Base-by-base conservation (phyloP, 2,113 vertebrate genomes). In the Cyprinus carpio region DNA sequence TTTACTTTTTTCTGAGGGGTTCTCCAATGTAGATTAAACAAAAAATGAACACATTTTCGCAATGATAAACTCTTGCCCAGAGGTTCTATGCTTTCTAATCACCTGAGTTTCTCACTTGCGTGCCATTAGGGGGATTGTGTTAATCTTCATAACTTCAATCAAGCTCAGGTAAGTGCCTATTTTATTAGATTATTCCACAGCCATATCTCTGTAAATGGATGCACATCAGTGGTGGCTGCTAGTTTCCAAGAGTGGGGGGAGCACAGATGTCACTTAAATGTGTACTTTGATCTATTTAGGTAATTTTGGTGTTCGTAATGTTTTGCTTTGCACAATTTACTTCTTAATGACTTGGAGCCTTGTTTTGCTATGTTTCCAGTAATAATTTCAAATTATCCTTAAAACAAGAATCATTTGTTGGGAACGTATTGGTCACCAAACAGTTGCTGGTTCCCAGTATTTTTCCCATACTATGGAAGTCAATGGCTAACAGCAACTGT, bases 91-190 rank as follows among this genome's bases (percentile, higher is more conserved):
- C 75, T 20, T 56, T 31, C 18, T 56, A 56, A 49, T 75, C 72
- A 75, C 34, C 40, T 46, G 1, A 46, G 34, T 15, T n/a, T 15
- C 37, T 25, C 23, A 74, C 37, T 74, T 74, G 37, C 3, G 23
- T 46, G 12, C 37, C 40, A 74, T 46, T 75, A 49, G 71, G 40
- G 20, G 40, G 9, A 16, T 46, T 25, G 40, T 74, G 71, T 25
- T 75, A 4, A 75, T 75, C 40, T 75, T 75, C 40, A 75, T 16
- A 43, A 27, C 40, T 75, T 27, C 40, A 75, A 27, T 75, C n/a
- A 75, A 40, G 3, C 69, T 72, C 18, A 71, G 67, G 67, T 71
- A 71, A 71, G 34, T 71, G 67, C 18, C 34, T 72, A 2, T 72
- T n/a, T 72, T 40, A 72, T 72, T 40, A 43, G 34, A 72, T 43